These are phyloP conservation scores for Pseudomyrmex concolor DNA, from an alignment of 1,140 invertebrate species.

Conservation along the genomic window DNA sequence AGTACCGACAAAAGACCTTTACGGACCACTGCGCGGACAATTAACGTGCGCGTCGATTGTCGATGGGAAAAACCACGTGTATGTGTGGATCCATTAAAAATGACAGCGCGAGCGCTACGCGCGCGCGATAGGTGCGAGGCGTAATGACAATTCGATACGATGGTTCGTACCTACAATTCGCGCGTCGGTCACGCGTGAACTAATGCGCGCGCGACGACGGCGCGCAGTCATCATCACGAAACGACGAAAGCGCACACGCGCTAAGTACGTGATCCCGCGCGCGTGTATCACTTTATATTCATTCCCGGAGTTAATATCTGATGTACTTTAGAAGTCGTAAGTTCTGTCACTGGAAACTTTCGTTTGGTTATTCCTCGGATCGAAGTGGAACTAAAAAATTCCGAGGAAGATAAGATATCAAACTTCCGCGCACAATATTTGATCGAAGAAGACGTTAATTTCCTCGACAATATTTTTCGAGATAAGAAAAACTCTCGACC, in stretches of 20 bases:
- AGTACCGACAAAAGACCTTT: constrained; percentile 56
- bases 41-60: constrained; percentile 80
- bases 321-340: background rate
- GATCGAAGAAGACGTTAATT: background rate
- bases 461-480: background rate
- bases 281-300: background rate
- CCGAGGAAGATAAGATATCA: constrained; percentile 9
- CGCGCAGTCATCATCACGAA: constrained; percentile 8
- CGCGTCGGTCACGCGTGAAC: constrained; percentile 80
- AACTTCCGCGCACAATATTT: background rate
- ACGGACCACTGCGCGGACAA: constrained; percentile 72
- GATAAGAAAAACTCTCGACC: background rate
- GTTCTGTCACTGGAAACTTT: background rate
- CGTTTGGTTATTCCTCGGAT: too few relatives aligned
- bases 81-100: constrained; percentile 50
- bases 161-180: constrained; percentile 76
- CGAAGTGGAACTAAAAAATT: background rate
- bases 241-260: constrained; percentile 22
- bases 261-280: constrained; percentile 6
- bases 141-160: constrained; percentile 78
- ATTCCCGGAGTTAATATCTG: constrained; percentile 10
- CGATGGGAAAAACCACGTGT: constrained; percentile 50
- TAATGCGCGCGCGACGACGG: constrained; percentile 54
- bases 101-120: constrained; percentile 57
- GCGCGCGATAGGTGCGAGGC: constrained; percentile 71